Conservation (phyloP, 2,113 vertebrate species). For the Chaetodon trifascialis region DNA sequence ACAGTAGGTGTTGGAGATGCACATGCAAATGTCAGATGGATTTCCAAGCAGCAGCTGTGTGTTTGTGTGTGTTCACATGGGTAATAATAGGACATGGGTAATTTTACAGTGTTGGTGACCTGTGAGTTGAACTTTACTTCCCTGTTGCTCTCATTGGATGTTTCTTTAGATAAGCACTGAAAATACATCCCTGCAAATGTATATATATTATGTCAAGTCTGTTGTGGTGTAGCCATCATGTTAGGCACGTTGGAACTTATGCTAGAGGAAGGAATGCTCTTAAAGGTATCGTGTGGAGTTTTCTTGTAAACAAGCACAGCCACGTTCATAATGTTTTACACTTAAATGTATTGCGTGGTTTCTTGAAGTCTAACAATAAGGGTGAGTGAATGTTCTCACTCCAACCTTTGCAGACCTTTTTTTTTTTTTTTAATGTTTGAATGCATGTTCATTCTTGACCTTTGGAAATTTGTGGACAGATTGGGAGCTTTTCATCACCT, state of each 20-base stretch:
- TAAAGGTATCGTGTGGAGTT: neutral
- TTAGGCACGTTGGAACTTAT: neutral
- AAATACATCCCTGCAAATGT: slow-evolving; percentile 12
- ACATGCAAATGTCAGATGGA: slow-evolving; percentile 52
- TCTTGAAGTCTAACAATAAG: neutral
- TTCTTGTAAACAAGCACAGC: slow-evolving; percentile 8
- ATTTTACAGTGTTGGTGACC: neutral
- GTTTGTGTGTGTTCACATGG: neutral
- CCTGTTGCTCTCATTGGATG: neutral
- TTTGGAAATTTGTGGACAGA: neutral
- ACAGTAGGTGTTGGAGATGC: slow-evolving; percentile 47
- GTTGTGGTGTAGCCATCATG: slow-evolving; percentile 6
- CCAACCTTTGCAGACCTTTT: neutral
- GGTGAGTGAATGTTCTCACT: neutral
- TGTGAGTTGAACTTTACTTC: neutral
- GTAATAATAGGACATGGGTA: neutral
- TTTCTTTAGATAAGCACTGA: slow-evolving; percentile 11
- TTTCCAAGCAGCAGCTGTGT: slow-evolving; percentile 23
- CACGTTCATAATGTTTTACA: neutral
- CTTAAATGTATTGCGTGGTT: neutral
- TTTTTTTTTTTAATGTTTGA: neutral
- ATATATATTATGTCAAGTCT: slow-evolving; percentile 34
- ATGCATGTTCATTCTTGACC: slow-evolving; percentile 7
- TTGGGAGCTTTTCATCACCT: neutral
- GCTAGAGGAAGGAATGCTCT: neutral